Percentiles rank a stretch among this genome's conserved stretches.
Conservation (phyloP, 2,797 vertebrate genomes). For the Tympanoctomys barrerae region DNA sequence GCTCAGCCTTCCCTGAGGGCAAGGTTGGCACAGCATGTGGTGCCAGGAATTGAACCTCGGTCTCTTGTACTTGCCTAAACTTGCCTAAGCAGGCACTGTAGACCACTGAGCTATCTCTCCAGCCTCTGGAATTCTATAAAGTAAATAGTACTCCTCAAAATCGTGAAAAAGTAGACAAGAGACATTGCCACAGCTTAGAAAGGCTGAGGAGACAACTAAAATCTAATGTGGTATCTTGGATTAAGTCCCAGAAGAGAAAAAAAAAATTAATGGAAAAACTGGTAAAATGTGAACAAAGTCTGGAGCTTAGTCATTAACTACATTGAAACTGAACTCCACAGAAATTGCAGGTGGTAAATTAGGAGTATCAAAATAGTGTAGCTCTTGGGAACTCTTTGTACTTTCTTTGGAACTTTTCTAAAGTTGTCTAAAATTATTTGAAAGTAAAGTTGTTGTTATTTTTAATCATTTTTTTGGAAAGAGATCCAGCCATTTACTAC, state of each 20-base stretch:
- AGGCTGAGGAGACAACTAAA: neutral
- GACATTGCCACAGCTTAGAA: too few relatives aligned
- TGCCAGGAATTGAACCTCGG: too few relatives aligned
- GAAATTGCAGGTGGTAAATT: neutral
- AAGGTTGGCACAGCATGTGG: too few relatives aligned
- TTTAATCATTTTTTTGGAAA: neutral
- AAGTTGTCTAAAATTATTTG: neutral
- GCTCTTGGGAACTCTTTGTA: neutral
- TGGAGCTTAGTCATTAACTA: neutral
- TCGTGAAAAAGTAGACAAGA: neutral
- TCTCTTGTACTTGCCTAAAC: too few relatives aligned
- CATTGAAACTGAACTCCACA: neutral
- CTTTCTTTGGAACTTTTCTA: neutral
- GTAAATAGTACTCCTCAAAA: neutral
- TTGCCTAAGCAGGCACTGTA: too few relatives aligned
- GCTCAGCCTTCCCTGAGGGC: too few relatives aligned
- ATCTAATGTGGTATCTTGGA: neutral
- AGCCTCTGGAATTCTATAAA: neutral
- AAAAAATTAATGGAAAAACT: slow-evolving; percentile 31
- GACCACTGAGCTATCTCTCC: too few relatives aligned
- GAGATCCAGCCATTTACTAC: neutral
- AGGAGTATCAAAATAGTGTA: neutral
- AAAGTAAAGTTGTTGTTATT: neutral
- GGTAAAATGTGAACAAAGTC: neutral
- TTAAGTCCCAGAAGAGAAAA: neutral